phyloP scores from a whole-genome alignment of 1,140 invertebrate species.

The Zaprionus capensis region DNA sequence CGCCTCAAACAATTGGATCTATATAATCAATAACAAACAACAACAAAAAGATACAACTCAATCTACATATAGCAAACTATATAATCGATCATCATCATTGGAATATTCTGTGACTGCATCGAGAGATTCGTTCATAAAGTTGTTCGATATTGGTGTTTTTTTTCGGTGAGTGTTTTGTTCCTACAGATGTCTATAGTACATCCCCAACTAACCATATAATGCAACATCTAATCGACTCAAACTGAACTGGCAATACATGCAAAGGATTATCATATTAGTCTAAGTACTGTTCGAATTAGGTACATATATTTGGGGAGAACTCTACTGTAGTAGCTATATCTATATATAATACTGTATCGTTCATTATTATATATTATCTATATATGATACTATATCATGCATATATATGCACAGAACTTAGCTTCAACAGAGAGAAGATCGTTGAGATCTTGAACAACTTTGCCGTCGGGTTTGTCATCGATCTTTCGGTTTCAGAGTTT shows the following conservation, averaged over 20 bases:
- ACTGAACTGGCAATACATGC: slow-evolving; percentile 3
- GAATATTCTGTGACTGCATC: too few species aligned
- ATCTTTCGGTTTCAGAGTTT: too few species aligned
- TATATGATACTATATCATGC: too few species aligned
- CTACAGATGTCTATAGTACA: slow-evolving; percentile 7
- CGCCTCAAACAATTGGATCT: slow-evolving; percentile 21
- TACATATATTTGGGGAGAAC: too few species aligned
- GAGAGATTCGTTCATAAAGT: neutral
- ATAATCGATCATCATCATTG: too few species aligned
- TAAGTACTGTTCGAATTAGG: neutral
- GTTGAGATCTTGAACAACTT: too few species aligned
- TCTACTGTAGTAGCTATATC: too few species aligned
- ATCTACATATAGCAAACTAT: neutral
- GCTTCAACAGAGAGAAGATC: too few species aligned
- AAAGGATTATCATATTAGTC: slow-evolving; percentile 42
- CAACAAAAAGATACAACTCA: neutral
- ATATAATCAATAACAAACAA: neutral
- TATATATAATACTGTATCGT: too few species aligned
- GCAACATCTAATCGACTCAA: neutral
- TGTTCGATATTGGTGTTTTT: slow-evolving; percentile 49
- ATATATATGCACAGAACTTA: too few species aligned
- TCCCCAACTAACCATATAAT: neutral
- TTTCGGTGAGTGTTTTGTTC: slow-evolving; percentile 64
- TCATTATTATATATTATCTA: too few species aligned
- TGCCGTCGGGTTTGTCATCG: too few species aligned